Percentiles rank a stretch among this genome's conserved stretches.
phyloP scores from a whole-genome alignment of 2,113 vertebrate genomes.

The Corvus moneduloides region DNA sequence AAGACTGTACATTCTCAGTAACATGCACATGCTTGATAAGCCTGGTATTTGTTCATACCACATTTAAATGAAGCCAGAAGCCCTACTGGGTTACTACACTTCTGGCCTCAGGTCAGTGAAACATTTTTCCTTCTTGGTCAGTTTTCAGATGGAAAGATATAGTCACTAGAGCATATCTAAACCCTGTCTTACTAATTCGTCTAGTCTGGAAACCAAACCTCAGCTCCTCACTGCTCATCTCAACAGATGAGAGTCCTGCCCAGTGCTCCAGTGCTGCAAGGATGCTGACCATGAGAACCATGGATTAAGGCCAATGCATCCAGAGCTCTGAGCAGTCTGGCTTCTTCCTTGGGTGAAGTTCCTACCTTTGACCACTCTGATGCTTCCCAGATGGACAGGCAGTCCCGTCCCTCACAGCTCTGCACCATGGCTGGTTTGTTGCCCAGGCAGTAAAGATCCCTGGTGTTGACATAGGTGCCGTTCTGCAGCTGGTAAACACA shows the following conservation, averaged over 20 bases:
- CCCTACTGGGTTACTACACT: neutral
- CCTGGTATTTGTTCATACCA: neutral
- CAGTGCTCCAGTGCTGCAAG: neutral
- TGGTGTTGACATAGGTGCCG: conserved; percentile 83
- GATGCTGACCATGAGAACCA: neutral
- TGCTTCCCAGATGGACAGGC: conserved; percentile 90
- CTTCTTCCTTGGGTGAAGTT: neutral
- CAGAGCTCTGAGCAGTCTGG: neutral
- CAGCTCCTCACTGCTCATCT: neutral
- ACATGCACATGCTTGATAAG: neutral
- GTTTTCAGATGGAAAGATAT: neutral
- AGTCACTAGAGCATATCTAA: neutral
- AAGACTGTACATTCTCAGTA: neutral
- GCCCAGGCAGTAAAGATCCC: conserved; percentile 84
- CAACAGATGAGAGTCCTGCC: neutral
- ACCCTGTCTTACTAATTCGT: neutral
- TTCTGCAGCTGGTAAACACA: conserved; percentile 92
- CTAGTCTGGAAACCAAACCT: neutral
- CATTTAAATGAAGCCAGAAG: conserved; percentile 13
- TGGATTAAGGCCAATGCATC: neutral
- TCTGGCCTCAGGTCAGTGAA: neutral
- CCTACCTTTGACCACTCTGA: conserved; percentile 95
- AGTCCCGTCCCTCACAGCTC: conserved; percentile 88
- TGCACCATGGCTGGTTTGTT: conserved; percentile 81
- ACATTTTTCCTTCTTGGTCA: neutral